Evolutionary conservation across 2,888 invertebrate species (phyloP), one percentile per base, ranked within the genome.

Genomic region (Strigamia maritima): DNA sequence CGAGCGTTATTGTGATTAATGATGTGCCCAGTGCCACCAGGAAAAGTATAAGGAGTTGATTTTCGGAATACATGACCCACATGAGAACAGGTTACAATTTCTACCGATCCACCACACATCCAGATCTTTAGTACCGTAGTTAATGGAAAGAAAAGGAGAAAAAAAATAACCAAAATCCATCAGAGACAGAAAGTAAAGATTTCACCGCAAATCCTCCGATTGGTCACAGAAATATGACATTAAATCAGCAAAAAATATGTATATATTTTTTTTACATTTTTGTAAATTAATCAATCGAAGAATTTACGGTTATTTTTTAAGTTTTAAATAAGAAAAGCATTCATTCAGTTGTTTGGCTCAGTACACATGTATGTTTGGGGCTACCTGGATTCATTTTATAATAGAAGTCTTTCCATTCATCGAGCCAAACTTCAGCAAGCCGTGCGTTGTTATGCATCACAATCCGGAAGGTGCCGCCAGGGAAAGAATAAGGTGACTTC

Each of bases 341-440:
- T 28, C 74, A 16, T 74, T 60, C 65, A 19, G 31, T 74, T 16
- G 19, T 22, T 74, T 74, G 31, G 26, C 28, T 28, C 26, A 19
- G 31, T 19, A 28, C 16, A 31, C 19, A 2, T 16, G 74, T 26
- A 74, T 14, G 31, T 19, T 31, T 26, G 16, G 16, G 76, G 49
- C 75, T 83, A 96, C 96, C 96, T 94, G 96, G 94, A 89, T 95
- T 97, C 94, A 97, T 96, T 88, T 95, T 94, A 92, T 95, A 97
- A 92, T 95, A 97, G 92, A 97, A 97, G 89, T 95, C 95, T 88
- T 95, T 93, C 94, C 98, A 98, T 88, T 98, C 97, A 91, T 98
- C 99, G 93, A 99, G 94, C 99, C 99, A 99, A 85, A 99, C 99
- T 88, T 97, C 96, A 84, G 98, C 98, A 84, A 98, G 97, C 85